Evolutionary conservation across 2,113 vertebrate genomes (phyloP).

Genomic region (Scomber japonicus): DNA sequence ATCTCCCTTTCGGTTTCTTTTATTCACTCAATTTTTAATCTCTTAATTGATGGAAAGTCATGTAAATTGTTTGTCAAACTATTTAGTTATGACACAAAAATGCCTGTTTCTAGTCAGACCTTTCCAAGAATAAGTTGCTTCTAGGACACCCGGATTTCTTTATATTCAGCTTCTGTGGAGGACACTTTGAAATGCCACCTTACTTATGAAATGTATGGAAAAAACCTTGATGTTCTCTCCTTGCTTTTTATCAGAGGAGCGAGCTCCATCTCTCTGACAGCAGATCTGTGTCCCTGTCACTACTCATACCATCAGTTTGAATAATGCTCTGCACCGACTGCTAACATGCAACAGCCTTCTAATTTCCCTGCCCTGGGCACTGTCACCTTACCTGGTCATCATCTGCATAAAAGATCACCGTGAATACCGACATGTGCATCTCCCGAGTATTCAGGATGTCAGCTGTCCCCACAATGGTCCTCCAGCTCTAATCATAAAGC

Average conservation of each 20-base stretch:
- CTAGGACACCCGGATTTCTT: slow-evolving; percentile 41
- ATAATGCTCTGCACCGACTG: slow-evolving; percentile 44
- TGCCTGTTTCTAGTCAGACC: slow-evolving; percentile 7
- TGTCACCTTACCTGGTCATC: slow-evolving; percentile 65
- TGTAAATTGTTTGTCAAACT: not conserved
- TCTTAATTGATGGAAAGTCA: not conserved
- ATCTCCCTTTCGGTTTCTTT: not conserved
- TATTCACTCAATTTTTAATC: not conserved
- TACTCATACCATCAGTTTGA: slow-evolving; percentile 54
- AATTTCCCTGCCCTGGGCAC: slow-evolving; percentile 71
- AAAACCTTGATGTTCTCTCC: not conserved
- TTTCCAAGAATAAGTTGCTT: slow-evolving; percentile 34
- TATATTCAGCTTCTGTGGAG: slow-evolving; percentile 29
- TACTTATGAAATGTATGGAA: slow-evolving; percentile 53
- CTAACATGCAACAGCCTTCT: slow-evolving; percentile 67
- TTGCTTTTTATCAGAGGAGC: slow-evolving; percentile 50
- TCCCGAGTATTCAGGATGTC: slow-evolving; percentile 61
- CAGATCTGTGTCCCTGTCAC: slow-evolving; percentile 69
- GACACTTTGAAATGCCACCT: slow-evolving; percentile 31
- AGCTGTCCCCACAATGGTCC: slow-evolving; percentile 64
- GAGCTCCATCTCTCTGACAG: slow-evolving; percentile 43
- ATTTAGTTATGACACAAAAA: not conserved
- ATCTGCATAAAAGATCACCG: slow-evolving; percentile 66
- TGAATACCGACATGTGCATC: slow-evolving; percentile 31
- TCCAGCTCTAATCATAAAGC: slow-evolving; percentile 72